A percentile compares a stretch with the other conserved stretches of the same genome.
Conservation (phyloP, 2,888 invertebrate species). For the Caenorhabditis drosophilae region DNA sequence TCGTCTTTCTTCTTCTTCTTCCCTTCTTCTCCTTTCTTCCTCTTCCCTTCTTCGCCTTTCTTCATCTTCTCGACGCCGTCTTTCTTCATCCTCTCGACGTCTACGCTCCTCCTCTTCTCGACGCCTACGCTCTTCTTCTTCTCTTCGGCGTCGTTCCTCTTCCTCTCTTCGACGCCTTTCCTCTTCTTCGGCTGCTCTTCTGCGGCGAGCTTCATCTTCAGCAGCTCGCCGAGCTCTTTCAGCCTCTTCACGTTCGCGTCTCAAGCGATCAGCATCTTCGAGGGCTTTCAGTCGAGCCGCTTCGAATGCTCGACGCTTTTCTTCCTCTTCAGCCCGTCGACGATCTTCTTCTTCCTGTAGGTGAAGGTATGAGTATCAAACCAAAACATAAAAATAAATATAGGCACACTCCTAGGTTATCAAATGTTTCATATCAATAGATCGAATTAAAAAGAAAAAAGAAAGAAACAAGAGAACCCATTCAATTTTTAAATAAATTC, state of each 20-base stretch:
- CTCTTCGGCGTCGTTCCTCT: constrained; percentile 65
- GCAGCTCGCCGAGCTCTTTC: constrained; percentile 59
- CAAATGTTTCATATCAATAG: no score
- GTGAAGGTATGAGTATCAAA: no score
- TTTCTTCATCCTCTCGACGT: constrained; percentile 35
- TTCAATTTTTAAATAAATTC: no score
- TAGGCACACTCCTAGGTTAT: constrained; percentile 2
- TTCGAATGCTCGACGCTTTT: constrained; percentile 67
- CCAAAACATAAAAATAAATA: no score
- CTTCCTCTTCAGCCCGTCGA: constrained; percentile 66
- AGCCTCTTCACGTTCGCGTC: constrained; percentile 67
- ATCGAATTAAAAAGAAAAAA: no score
- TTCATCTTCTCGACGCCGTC: constrained; percentile 30
- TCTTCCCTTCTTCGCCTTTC: constrained; percentile 14
- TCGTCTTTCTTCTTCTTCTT: constrained; percentile 41
- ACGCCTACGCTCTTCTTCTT: constrained; percentile 59
- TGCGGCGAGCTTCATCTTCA: constrained; percentile 62
- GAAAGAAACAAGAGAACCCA: no score
- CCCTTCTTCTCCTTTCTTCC: constrained; percentile 27
- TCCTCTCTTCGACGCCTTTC: constrained; percentile 55
- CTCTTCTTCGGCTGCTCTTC: constrained; percentile 61
- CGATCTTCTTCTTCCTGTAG: constrained; percentile 69
- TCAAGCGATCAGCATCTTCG: constrained; percentile 67
- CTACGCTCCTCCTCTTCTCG: constrained; percentile 43
- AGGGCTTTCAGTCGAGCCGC: constrained; percentile 67